Evolutionary conservation across 2,888 invertebrate genomes (phyloP).

Genomic region (Nemotelus pantherinus): DNA sequence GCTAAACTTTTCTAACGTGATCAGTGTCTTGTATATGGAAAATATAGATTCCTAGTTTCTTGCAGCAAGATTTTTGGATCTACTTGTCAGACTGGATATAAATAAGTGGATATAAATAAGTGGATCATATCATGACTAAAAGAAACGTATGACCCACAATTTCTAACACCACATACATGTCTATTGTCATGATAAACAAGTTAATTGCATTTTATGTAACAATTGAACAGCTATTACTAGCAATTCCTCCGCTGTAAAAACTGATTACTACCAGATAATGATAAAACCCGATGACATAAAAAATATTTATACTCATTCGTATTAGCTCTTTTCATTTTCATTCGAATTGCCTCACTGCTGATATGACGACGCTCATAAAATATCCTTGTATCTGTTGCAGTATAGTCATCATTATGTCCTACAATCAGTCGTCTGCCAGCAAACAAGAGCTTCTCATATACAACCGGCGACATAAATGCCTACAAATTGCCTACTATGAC

Average conservation of each 20-base stretch:
- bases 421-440: background rate
- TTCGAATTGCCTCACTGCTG: background rate
- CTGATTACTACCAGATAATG: constrained; percentile 5
- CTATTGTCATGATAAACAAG: too few species aligned
- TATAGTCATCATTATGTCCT: background rate
- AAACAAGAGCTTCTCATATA: background rate
- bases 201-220: too few species aligned
- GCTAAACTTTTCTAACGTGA: too few species aligned
- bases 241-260: constrained; percentile 19
- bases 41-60: too few species aligned
- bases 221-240: background rate
- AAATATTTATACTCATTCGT: background rate
- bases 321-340: background rate
- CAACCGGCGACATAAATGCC: background rate
- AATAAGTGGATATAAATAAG: too few species aligned
- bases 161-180: too few species aligned
- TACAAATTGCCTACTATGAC: constrained; percentile 12
- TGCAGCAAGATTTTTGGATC: too few species aligned
- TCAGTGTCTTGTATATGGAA: too few species aligned
- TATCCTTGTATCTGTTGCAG: background rate
- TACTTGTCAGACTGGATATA: too few species aligned
- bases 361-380: background rate
- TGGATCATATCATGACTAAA: too few species aligned
- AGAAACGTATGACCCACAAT: too few species aligned
- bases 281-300: constrained; percentile 5